Evolutionary conservation across 1,140 invertebrate species (phyloP), one percentile per base, ranked within the genome.

Genomic region (Drosophila tsacasi): DNA sequence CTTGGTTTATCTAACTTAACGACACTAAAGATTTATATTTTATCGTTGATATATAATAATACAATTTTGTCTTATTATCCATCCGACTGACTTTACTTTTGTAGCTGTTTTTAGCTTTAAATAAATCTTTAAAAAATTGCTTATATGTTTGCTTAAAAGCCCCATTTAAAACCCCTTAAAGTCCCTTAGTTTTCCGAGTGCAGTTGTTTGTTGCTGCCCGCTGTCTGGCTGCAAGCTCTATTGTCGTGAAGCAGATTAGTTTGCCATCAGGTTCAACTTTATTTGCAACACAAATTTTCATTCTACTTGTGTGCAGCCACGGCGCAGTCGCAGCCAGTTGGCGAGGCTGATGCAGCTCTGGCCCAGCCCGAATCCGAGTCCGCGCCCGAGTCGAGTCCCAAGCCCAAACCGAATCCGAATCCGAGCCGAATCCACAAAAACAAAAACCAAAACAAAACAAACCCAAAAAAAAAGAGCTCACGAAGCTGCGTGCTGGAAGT

Each of bases 271-370:
- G 84, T 89, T 89, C 84, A 89, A 89, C 85, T 89, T 89, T 90
- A 90, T 89, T 90, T 90, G 84, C 84, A 89, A 89, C 84, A 89
- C 84, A 89, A 90, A 90, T 89, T 89, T 89, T 89, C 74, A 84
- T 89, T 89, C 84, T 90, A 89, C 66, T 89, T 81, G 81, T 81
- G 79, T 81, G 85, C 81, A 90, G 57, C 73, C 78, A 54, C 66
- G 47, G 63, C 23, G 75, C 50, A 75, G 74, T 32, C 62, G 78
- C 37, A 67, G 73, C 73, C 65, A 62, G 19, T 76, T 59, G 49
- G 30, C 37, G 27, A 42, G 27, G 3, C 63, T 54, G 72, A 40
- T 50, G 32, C 44, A 77, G 73, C 37, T 19, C 6, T 17, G 52
- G 54, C 46, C 42, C 47, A 71, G 66, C 42, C 58, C 39, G 37